Percentiles rank a stretch among this genome's conserved stretches.
phyloP scores from a whole-genome alignment of 2,888 invertebrate genomes.

The Perithous albicinctus region DNA sequence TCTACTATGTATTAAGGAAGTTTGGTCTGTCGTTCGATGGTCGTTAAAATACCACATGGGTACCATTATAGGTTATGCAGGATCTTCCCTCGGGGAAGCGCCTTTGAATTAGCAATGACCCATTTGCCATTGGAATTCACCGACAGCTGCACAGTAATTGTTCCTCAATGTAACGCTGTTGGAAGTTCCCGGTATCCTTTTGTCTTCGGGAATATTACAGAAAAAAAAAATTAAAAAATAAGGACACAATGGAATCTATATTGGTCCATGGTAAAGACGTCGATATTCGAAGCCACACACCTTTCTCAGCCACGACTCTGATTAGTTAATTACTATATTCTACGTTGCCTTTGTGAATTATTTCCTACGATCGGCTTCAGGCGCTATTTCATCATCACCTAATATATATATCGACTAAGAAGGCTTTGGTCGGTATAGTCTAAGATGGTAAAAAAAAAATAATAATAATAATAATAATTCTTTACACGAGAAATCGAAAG shows the following conservation, averaged over 20 bases:
- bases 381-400: background rate
- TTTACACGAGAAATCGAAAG: too few relatives aligned
- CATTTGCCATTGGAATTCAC: constrained; percentile 21
- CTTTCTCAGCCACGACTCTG: background rate
- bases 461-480: too few relatives aligned
- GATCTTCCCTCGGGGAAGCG: background rate
- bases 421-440: background rate
- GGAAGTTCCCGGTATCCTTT: constrained; percentile 2
- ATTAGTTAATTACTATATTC: background rate
- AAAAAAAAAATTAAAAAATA: too few relatives aligned
- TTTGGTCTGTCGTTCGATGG: background rate
- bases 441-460: background rate
- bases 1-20: background rate
- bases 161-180: constrained; percentile 13
- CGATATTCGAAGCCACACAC: constrained; percentile 14
- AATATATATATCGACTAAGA: background rate
- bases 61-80: background rate
- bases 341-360: constrained; percentile 1
- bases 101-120: constrained; percentile 22
- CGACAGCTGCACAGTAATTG: constrained; percentile 3
- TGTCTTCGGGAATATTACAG: constrained; percentile 17
- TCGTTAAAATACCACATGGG: constrained; percentile 9
- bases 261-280: background rate
- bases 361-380: background rate
- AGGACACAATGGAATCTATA: background rate